phyloP scores from a whole-genome alignment of 2,888 invertebrate genomes.

The Acrobasis suavella region DNA sequence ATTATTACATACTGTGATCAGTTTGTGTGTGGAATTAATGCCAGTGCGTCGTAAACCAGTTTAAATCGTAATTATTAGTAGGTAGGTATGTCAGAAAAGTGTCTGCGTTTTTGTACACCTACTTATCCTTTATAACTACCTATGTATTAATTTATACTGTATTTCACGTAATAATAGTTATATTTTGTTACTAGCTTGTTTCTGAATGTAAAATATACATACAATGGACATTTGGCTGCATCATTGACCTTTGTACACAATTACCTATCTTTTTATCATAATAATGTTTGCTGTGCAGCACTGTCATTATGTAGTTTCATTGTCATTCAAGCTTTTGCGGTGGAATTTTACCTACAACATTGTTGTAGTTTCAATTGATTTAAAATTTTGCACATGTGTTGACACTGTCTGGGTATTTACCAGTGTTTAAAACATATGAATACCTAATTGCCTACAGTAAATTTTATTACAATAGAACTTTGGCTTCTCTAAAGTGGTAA shows the following conservation, averaged over 20 bases:
- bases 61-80: background rate
- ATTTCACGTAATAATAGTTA: background rate
- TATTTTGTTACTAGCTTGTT: background rate
- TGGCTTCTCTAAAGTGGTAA: no score
- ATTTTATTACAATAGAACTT: no score
- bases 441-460: no score
- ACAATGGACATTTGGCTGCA: background rate
- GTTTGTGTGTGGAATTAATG: background rate
- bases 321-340: background rate
- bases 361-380: background rate
- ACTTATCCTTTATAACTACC: background rate
- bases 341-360: background rate
- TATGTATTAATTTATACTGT: background rate
- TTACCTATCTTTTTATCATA: slow-evolving; percentile 22
- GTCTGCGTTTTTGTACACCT: background rate
- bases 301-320: slow-evolving; percentile 4
- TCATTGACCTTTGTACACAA: slow-evolving; percentile 24
- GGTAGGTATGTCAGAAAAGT: background rate
- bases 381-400: no score
- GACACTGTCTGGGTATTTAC: no score
- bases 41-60: background rate
- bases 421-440: no score
- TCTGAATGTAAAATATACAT: background rate
- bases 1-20: slow-evolving; percentile 2
- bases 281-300: slow-evolving; percentile 23